phyloP scores from a whole-genome alignment of 2,888 invertebrate genomes.

The Stenodera caucasica region DNA sequence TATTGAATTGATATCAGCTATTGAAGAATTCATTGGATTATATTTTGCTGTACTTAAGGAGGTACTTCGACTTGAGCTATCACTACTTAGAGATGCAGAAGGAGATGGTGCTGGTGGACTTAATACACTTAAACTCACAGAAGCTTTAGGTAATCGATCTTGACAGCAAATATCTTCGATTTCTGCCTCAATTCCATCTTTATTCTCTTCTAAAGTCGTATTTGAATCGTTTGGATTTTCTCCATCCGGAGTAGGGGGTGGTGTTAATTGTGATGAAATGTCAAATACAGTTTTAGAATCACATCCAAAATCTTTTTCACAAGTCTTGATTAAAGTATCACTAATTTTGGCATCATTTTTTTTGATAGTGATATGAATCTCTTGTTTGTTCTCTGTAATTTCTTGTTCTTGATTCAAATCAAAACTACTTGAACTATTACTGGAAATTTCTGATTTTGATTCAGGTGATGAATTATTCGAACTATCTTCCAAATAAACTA shows the following conservation, averaged over 20 bases:
- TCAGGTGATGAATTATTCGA: constrained; percentile 62
- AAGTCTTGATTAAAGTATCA: background rate
- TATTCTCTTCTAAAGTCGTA: too few relatives aligned
- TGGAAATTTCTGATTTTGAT: constrained; percentile 50
- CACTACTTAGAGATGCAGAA: constrained; percentile 50
- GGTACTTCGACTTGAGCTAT: constrained; percentile 59
- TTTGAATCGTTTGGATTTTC: background rate
- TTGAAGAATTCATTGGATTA: constrained; percentile 63
- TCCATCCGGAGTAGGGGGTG: constrained; percentile 48
- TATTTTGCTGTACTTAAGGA: constrained; percentile 71
- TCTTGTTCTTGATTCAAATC: constrained; percentile 11
- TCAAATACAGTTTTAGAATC: background rate
- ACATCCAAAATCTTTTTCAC: background rate
- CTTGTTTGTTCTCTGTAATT: background rate
- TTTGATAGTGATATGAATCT: constrained; percentile 8
- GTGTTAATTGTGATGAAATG: constrained; percentile 44
- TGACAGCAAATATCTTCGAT: constrained; percentile 18
- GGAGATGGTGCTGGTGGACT: constrained; percentile 38
- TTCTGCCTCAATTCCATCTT: constrained; percentile 22
- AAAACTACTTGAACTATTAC: constrained; percentile 11
- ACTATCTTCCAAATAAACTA: constrained; percentile 70
- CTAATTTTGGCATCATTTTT: constrained; percentile 1
- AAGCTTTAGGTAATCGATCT: constrained; percentile 4
- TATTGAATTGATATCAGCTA: constrained; percentile 63
- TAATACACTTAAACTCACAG: constrained; percentile 31